Evolutionary conservation across 2,113 vertebrate species (phyloP), one percentile per base, ranked within the genome.

Genomic region (Cinclus cinclus): DNA sequence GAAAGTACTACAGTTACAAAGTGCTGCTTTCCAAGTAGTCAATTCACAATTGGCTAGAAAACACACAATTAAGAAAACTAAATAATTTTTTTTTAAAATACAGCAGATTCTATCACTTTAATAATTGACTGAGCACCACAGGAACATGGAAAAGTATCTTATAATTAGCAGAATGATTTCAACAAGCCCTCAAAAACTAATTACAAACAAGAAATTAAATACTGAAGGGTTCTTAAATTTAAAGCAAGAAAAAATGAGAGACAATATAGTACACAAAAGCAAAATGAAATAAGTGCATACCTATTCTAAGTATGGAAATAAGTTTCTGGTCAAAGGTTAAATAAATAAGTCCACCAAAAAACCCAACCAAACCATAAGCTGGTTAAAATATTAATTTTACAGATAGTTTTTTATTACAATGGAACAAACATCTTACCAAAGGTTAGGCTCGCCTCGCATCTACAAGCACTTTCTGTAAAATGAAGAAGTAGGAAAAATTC

Each of bases 311-410:
- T 14, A 78, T 2, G 11, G 17, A 85, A 83, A 58, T 17, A 49
- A 47, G 25, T 41, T 87, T 68, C 49, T 21, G 6, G 41, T 81
- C 39, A 82, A 87, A 84, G 27, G 21, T 60, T 79, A 92, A 89
- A 81, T 25, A 78, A 94, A 68, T 41, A 9, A 79, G 33, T 53
- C 5, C 5, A 60, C 19, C 7, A 22, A 75, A 73, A 65, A 47
- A 8, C 1, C 3, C 13, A 53, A 41, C 6, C 24, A 62, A 49
- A 8, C 5, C 23, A 25, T 0, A 63, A 9, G 7, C 6, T 27
- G 31, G 17, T 44, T 52, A 68, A 46, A 77, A 85, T 83, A 85
- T 7, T 28, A 73, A 55, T 82, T 90, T 42, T 65, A 50, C 27
- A 84, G 16, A 44, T 42, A 69, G 4, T 62, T 73, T 60, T 60